phyloP scores from a whole-genome alignment of 2,797 vertebrate genomes.

The Eulemur mongoz region DNA sequence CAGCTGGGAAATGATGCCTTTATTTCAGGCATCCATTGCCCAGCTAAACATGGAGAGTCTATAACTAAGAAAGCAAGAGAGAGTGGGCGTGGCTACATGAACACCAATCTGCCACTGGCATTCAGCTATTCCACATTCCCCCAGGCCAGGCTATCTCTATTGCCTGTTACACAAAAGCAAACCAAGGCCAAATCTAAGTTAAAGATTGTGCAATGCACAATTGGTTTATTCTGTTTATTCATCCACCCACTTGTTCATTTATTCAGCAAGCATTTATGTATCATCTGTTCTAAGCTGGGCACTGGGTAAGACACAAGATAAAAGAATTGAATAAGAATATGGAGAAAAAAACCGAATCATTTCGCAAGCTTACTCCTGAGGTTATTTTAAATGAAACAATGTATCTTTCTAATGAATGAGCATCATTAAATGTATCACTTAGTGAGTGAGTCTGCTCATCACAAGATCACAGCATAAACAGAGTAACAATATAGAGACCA shows the following conservation, averaged over 20 bases:
- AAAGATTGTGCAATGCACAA: not conserved
- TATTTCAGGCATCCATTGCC: not conserved
- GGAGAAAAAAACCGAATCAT: not conserved
- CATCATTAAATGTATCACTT: not conserved
- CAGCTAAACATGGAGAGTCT: not conserved
- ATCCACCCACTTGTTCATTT: not conserved
- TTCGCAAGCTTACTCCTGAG: not conserved
- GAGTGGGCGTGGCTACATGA: not conserved
- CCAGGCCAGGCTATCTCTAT: rapidly evolving
- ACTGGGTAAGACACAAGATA: not conserved
- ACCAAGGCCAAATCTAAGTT: not conserved
- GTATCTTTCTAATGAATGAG: not conserved
- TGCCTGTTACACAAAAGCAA: not conserved
- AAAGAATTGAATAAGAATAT: not conserved
- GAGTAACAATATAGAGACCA: rapidly evolving
- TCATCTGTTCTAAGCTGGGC: not conserved
- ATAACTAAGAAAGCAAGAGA: not conserved
- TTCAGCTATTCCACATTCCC: not conserved
- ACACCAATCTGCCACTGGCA: not conserved
- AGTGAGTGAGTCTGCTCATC: too few relatives aligned
- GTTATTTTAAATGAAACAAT: not conserved
- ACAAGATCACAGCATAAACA: rapidly evolving
- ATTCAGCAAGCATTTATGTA: not conserved
- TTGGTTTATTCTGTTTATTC: not conserved
- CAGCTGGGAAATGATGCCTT: not conserved